These are phyloP conservation scores for Accipiter virgatus DNA, from an alignment of 2,113 vertebrate genomes.

Conservation along the genomic window DNA sequence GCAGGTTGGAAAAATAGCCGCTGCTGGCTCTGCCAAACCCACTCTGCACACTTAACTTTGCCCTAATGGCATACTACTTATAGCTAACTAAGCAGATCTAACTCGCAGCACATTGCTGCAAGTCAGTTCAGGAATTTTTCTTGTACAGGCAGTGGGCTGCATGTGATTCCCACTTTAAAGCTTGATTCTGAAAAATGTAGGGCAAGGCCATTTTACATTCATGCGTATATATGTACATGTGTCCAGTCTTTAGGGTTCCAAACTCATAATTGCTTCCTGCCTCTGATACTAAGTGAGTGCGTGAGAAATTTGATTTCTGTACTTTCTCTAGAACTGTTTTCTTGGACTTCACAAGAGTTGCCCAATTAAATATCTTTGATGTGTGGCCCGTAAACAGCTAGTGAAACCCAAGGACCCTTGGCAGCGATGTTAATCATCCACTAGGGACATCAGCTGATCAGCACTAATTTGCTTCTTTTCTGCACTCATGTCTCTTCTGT, in stretches of 20 bases:
- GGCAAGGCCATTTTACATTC: not conserved
- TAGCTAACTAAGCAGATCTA: not conserved
- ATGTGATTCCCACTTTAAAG: not conserved
- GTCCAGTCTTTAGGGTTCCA: not conserved
- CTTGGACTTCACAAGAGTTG: not conserved
- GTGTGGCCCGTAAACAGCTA: not conserved
- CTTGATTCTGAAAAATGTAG: not conserved
- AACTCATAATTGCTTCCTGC: not conserved
- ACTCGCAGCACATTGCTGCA: not conserved
- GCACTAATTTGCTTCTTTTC: not conserved
- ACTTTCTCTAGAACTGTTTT: not conserved
- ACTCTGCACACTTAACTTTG: not conserved
- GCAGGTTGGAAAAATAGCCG: not conserved
- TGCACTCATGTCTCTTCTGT: not conserved
- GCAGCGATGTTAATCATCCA: not conserved
- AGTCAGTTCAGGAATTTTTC: not conserved
- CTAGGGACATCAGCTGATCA: not conserved
- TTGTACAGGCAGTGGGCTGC: not conserved
- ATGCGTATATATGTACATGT: accelerated
- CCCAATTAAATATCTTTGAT: not conserved
- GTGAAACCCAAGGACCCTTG: not conserved
- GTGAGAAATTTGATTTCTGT: not conserved
- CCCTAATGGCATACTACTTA: no score
- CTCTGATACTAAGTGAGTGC: not conserved
- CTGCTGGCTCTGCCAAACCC: not conserved